Percentiles rank a stretch among this genome's conserved stretches.
Evolutionary conservation across 2,113 vertebrate genomes (phyloP).

Genomic region (Paradoxurus hermaphroditus): DNA sequence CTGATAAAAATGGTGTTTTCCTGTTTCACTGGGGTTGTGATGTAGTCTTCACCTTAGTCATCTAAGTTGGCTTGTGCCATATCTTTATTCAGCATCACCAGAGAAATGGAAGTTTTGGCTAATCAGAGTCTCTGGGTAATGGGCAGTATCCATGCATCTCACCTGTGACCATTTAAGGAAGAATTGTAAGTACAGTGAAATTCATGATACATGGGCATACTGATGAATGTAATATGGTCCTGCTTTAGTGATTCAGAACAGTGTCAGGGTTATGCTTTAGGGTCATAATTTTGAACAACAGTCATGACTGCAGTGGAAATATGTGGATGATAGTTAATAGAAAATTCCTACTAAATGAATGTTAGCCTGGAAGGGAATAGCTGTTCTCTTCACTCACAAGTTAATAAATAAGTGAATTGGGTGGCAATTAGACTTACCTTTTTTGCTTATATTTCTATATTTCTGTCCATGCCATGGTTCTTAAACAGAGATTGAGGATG

Average conservation of each 20-base stretch:
- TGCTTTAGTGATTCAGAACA: neutral
- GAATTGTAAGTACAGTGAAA: neutral
- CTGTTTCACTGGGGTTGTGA: neutral
- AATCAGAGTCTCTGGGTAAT: neutral
- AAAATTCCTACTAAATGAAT: neutral
- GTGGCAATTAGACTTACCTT: neutral
- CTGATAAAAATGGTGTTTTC: neutral
- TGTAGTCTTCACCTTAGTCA: neutral
- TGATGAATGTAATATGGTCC: neutral
- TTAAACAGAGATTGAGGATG: neutral
- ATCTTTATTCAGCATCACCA: neutral
- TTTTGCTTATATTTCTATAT: neutral
- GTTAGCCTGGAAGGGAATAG: neutral
- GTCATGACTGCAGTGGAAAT: neutral
- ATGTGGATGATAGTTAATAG: neutral
- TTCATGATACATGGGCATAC: neutral
- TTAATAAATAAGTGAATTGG: neutral
- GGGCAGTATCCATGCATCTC: neutral
- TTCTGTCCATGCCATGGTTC: neutral
- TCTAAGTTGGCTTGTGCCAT: neutral
- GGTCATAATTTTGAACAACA: neutral
- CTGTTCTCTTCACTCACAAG: neutral
- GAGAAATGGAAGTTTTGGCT: neutral
- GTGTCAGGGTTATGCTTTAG: neutral
- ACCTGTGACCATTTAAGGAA: neutral